Evolutionary conservation across 2,113 vertebrate species (phyloP).

Genomic region (Pycnonotus jocosus): DNA sequence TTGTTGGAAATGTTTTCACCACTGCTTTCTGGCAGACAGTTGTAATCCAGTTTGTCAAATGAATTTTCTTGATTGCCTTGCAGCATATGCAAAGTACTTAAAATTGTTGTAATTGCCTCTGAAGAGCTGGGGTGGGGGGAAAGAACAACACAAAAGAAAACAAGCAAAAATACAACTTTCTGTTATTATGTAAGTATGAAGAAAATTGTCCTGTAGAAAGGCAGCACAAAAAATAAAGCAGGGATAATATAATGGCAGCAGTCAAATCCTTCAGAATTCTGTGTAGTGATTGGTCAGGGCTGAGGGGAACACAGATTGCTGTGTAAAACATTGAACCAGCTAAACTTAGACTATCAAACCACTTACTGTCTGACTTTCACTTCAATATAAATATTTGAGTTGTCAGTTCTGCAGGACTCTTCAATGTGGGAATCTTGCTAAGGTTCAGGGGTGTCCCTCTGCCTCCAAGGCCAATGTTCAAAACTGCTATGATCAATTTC

Average conservation of each 20-base stretch:
- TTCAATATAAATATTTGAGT: background rate
- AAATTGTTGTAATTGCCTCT: constrained; percentile 60
- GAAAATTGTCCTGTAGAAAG: background rate
- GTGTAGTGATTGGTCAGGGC: background rate
- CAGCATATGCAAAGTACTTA: constrained; percentile 50
- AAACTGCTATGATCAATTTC: background rate
- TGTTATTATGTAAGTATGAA: background rate
- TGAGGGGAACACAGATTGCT: background rate
- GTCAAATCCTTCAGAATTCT: background rate
- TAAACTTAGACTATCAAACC: background rate
- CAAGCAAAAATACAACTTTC: background rate
- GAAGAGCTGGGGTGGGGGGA: background rate
- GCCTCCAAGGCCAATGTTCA: background rate
- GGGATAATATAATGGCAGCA: background rate
- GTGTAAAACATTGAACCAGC: background rate
- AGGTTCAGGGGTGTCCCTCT: background rate
- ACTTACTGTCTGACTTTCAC: background rate
- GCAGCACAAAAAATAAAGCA: background rate
- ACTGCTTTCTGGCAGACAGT: constrained; percentile 33
- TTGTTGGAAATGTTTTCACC: background rate
- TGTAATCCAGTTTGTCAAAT: constrained; percentile 58
- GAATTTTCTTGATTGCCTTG: constrained; percentile 63
- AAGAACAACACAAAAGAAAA: background rate
- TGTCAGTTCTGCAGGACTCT: background rate
- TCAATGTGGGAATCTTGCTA: background rate